Conservation (phyloP, 2,888 invertebrate genomes). For the Apotomis betuletana region DNA sequence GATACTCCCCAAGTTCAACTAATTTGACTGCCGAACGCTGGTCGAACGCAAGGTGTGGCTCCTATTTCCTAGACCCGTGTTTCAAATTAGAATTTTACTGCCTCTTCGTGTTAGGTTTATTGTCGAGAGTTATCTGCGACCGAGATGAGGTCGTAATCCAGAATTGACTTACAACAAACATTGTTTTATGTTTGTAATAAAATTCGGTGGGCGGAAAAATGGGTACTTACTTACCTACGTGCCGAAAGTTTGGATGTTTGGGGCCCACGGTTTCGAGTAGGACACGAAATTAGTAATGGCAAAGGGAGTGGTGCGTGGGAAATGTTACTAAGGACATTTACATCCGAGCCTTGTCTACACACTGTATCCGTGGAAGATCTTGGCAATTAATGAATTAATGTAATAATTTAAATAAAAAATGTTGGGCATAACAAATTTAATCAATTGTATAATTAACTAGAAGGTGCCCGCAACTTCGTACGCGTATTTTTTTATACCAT, state of each 20-base stretch:
- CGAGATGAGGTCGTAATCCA: conserved; percentile 80
- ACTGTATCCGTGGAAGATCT: no score
- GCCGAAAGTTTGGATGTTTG: conserved; percentile 28
- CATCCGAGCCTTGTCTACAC: no score
- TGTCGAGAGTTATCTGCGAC: conserved; percentile 78
- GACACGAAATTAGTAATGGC: not conserved
- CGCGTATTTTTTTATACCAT: no score
- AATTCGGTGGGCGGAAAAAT: conserved; percentile 57
- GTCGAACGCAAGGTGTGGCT: conserved; percentile 46
- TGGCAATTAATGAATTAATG: no score
- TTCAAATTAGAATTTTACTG: conserved; percentile 80
- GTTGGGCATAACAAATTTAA: no score
- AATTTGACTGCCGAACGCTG: conserved; percentile 1
- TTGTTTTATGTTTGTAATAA: conserved; percentile 75
- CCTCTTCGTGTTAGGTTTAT: conserved; percentile 82
- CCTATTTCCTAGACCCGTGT: conserved; percentile 56
- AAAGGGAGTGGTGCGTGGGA: not conserved
- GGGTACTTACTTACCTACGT: conserved; percentile 41
- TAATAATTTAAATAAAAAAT: no score
- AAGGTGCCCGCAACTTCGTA: no score
- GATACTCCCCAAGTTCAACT: not conserved
- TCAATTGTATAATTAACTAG: no score
- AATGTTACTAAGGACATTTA: no score
- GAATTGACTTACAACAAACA: conserved; percentile 80
- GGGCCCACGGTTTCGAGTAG: not conserved